Conservation (phyloP, 2,113 vertebrate genomes). For the Philantomba maxwellii region DNA sequence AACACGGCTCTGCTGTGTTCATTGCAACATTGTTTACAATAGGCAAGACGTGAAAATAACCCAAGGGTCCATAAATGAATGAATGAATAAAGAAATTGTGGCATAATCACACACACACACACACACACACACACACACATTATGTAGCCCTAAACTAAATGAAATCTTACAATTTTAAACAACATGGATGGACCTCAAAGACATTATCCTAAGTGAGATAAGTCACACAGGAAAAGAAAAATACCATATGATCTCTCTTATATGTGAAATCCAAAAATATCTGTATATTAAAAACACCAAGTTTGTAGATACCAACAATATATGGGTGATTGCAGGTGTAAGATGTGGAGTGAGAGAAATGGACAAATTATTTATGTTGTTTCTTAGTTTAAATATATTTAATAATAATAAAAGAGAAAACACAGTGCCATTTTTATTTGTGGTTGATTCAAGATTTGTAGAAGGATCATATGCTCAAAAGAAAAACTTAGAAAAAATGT, state of each 20-base stretch:
- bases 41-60: background rate
- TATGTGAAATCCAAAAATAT: background rate
- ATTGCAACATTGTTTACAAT: background rate
- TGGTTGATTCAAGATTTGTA: slow-evolving; percentile 58
- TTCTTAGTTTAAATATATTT: background rate
- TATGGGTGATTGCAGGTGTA: background rate
- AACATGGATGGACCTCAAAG: background rate
- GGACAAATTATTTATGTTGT: background rate
- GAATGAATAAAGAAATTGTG: background rate
- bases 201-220: background rate
- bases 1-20: background rate
- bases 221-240: background rate
- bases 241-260: background rate
- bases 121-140: background rate
- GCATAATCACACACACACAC: background rate
- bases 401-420: background rate
- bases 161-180: background rate
- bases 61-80: background rate
- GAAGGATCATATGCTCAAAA: slow-evolving; percentile 31
- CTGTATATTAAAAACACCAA: background rate
- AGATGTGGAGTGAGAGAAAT: background rate
- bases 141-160: background rate
- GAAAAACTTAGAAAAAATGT: background rate
- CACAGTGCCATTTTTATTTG: slow-evolving; percentile 49
- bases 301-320: background rate